Evolutionary conservation across 2,113 vertebrate species (phyloP).

Genomic region (Shinisaurus crocodilurus): DNA sequence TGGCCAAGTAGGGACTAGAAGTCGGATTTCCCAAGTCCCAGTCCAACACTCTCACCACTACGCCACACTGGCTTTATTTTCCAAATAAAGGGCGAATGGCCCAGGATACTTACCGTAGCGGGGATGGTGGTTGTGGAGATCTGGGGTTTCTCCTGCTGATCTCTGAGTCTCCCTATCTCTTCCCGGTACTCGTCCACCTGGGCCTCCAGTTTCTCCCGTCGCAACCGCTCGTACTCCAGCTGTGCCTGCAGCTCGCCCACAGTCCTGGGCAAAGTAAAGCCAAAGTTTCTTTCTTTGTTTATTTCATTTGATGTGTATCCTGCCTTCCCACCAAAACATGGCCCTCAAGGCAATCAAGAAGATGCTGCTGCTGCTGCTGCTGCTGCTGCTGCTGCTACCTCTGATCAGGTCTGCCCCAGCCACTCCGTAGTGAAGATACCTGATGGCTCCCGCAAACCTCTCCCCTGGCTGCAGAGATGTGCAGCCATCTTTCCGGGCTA

Average conservation of each 20-base stretch:
- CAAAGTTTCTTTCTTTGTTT: not conserved
- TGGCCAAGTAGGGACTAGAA: too few relatives aligned
- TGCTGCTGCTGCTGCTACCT: too few relatives aligned
- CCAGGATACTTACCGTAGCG: slow-evolving; percentile 42
- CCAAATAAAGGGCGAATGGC: not conserved
- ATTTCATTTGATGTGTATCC: not conserved
- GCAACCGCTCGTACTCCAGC: slow-evolving; percentile 78
- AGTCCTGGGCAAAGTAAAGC: slow-evolving; percentile 63
- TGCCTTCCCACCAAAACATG: too few relatives aligned
- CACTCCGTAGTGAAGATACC: not conserved
- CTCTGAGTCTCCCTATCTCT: slow-evolving; percentile 70
- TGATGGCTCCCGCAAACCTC: too few relatives aligned
- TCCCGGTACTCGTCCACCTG: slow-evolving; percentile 77
- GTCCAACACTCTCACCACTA: too few relatives aligned
- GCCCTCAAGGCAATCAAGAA: not conserved
- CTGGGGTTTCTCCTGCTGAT: slow-evolving; percentile 49
- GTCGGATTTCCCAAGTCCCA: too few relatives aligned
- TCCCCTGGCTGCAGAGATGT: not conserved
- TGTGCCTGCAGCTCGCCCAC: slow-evolving; percentile 76
- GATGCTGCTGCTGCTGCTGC: too few relatives aligned
- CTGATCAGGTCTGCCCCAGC: not conserved
- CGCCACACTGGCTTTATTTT: too few relatives aligned
- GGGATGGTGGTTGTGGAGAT: accelerated
- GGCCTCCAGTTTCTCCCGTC: slow-evolving; percentile 81
- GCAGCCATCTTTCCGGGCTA: not conserved